Percentiles rank a stretch among this genome's conserved stretches.
These are phyloP conservation scores for Chloropsis cyanopogon DNA, from an alignment of 2,113 vertebrate species.

Conservation along the genomic window DNA sequence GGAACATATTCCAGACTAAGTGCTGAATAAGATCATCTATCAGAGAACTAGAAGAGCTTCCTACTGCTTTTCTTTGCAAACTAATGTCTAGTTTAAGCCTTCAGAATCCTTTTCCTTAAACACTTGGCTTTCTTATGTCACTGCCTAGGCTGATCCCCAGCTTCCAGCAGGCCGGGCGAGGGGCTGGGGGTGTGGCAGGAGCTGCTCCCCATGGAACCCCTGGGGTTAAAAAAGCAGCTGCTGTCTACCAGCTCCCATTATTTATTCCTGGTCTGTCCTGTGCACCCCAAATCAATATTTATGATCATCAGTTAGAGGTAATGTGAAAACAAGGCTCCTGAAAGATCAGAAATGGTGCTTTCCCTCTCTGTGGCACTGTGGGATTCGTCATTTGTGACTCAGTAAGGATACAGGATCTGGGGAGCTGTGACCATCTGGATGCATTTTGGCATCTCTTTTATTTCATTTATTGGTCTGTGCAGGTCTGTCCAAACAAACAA, in stretches of 20 bases:
- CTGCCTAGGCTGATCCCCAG: background rate
- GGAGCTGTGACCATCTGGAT: background rate
- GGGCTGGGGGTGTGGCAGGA: background rate
- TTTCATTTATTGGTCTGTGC: background rate
- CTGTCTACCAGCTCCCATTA: background rate
- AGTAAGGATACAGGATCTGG: background rate
- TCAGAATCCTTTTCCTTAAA: background rate
- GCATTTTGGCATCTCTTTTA: background rate
- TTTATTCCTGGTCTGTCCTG: background rate
- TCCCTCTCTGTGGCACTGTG: background rate
- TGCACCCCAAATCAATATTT: background rate
- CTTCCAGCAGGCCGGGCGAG: too few relatives aligned
- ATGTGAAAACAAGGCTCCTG: background rate
- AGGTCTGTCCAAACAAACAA: background rate
- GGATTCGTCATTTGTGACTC: background rate
- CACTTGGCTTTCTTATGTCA: background rate
- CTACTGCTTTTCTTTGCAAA: background rate
- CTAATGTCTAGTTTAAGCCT: background rate
- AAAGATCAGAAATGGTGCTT: background rate
- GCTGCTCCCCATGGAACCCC: background rate
- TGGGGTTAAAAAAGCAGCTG: background rate
- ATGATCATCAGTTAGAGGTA: background rate
- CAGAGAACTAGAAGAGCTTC: background rate
- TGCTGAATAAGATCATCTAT: background rate
- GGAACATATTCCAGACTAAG: fast-evolving